Evolutionary conservation across 1,140 invertebrate genomes (phyloP), one percentile per base, ranked within the genome.

Genomic region (Drosophila murphyi): DNA sequence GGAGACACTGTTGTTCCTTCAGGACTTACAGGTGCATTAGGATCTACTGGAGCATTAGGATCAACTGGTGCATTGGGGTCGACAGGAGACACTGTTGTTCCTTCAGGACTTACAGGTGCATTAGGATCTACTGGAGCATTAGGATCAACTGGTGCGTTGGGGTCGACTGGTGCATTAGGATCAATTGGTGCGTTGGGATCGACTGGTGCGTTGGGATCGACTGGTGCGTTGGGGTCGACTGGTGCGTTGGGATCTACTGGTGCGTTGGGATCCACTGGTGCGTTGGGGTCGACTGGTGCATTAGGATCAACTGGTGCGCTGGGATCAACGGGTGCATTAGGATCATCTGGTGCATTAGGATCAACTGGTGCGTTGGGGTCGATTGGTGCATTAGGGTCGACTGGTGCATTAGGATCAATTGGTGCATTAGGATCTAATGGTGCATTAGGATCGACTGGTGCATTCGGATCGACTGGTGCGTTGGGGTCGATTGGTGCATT

Each of bases 171-270:
- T 10, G 35, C 39, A 45, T 67, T 34, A 2, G 74, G 68, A 8
- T 54, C 48, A 3, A 65, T 63, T 47, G 69, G 61, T 8, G 43
- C 56, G 28, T 48, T 71, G 1, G 68, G 72, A 2, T 61, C 72
- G 3, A 31, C 20, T 32, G 55, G 48, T 10, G 48, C 43, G 20
- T 51, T 80, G 0, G 62, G 55, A 2, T 69, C 48, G 1, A 7
- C 64, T 5, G 78, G 78, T 10, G 61, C 3, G 0, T 63, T 69
- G 39, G 77, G 72, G 47, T 60, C 72, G 0, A 56, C 62, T 0
- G 64, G 5, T 3, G 41, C 37, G 3, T 67, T 72, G 0, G 70
- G 62, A n/a, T 65, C 64, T 0, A 12, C 20, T 39, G 37, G 54
- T 28, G 29, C n/a, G 35, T 61, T 76, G 1, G 67, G 63, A 35